These are phyloP conservation scores for Sebastes iracundus DNA, from an alignment of 2,797 vertebrate genomes.

Conservation along the genomic window DNA sequence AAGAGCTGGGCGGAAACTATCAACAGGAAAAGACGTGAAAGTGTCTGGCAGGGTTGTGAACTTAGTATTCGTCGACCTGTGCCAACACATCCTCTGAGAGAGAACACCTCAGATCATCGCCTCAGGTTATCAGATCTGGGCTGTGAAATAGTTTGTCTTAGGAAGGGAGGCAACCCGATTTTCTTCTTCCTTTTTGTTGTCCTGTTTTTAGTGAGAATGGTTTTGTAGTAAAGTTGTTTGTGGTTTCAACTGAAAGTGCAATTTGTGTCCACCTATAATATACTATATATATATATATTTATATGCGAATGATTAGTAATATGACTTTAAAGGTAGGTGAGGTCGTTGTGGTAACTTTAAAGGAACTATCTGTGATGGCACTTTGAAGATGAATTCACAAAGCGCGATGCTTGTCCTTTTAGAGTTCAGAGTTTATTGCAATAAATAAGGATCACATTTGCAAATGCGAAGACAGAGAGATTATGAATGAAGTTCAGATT, in stretches of 20 bases:
- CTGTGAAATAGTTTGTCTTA: neutral
- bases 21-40: slow-evolving; percentile 50
- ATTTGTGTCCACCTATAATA: neutral
- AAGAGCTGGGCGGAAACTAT: slow-evolving; percentile 30
- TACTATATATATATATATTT: too few relatives aligned
- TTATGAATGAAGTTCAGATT: too few relatives aligned
- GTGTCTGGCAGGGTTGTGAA: slow-evolving; percentile 13
- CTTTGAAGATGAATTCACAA: too few relatives aligned
- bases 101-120: neutral
- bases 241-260: neutral
- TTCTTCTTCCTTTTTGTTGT: neutral
- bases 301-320: neutral
- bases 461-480: too few relatives aligned
- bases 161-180: neutral
- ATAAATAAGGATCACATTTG: too few relatives aligned
- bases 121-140: neutral
- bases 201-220: neutral
- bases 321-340: neutral
- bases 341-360: neutral
- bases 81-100: slow-evolving; percentile 21
- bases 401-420: too few relatives aligned
- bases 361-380: neutral
- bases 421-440: too few relatives aligned
- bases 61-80: slow-evolving; percentile 11
- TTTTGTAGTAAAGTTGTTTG: neutral